Conservation (phyloP, 1,140 invertebrate genomes). For the Cydia fagiglandana region DNA sequence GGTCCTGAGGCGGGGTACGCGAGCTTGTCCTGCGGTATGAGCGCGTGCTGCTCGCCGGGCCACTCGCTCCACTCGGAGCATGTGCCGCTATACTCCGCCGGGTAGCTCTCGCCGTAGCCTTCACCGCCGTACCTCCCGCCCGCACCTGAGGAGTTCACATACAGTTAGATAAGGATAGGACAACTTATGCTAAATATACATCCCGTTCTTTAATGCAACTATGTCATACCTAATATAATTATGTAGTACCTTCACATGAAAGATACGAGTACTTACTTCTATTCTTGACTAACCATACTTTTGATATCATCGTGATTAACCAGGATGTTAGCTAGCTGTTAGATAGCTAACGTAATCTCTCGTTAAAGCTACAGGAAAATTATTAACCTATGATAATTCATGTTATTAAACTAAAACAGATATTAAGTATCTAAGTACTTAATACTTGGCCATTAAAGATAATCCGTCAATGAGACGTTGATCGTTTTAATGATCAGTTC, state of each 20-base stretch:
- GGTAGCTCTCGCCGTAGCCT: constrained; percentile 86
- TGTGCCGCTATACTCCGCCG: constrained; percentile 88
- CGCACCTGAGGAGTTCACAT: constrained; percentile 42
- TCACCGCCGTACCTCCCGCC: constrained; percentile 81
- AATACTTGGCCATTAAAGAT: constrained; percentile 14
- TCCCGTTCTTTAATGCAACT: too few species aligned
- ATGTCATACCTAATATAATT: too few species aligned
- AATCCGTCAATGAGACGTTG: constrained; percentile 12
- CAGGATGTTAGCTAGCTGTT: background rate
- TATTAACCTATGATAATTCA: constrained; percentile 20
- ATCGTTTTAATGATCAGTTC: constrained; percentile 21
- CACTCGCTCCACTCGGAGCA: constrained; percentile 78
- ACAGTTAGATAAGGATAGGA: constrained; percentile 18
- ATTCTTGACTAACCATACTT: background rate
- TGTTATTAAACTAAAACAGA: constrained; percentile 23
- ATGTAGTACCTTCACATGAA: too few species aligned
- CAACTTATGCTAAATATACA: background rate
- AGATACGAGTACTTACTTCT: background rate
- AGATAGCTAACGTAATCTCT: constrained; percentile 13
- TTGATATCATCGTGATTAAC: background rate
- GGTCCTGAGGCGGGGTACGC: constrained; percentile 84
- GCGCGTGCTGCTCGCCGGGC: constrained; percentile 80
- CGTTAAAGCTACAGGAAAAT: constrained; percentile 11
- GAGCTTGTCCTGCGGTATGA: constrained; percentile 76
- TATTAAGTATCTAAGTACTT: background rate